phyloP scores from a whole-genome alignment of 2,797 vertebrate species.

The Limnodromus scolopaceus region DNA sequence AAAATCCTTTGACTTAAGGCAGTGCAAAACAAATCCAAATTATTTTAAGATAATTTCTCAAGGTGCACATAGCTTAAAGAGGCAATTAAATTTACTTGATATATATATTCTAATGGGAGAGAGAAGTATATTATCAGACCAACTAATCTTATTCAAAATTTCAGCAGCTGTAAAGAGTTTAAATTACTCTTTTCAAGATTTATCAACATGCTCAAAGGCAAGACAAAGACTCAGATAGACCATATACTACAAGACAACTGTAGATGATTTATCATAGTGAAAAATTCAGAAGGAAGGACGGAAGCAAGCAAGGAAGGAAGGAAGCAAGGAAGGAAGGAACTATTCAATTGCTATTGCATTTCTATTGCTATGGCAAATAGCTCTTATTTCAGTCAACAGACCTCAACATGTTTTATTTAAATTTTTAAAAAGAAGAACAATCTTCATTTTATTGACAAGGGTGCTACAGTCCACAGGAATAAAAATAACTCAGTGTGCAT shows the following conservation, averaged over 20 bases:
- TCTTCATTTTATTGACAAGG: background rate
- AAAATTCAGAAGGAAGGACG: background rate
- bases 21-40: background rate
- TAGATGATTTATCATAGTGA: background rate
- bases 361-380: background rate
- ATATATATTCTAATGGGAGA: background rate
- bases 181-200: slow-evolving; percentile 28
- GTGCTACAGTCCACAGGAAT: background rate
- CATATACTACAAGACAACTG: background rate
- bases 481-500: background rate
- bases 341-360: background rate
- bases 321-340: background rate
- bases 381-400: background rate
- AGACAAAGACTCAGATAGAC: background rate
- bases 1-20: background rate
- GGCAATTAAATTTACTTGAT: slow-evolving; percentile 33
- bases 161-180: slow-evolving; percentile 13
- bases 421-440: background rate
- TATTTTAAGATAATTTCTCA: slow-evolving; percentile 13
- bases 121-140: slow-evolving; percentile 6
- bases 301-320: background rate
- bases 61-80: background rate
- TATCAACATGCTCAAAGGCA: background rate
- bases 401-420: background rate
- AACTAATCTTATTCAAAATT: slow-evolving; percentile 40